phyloP scores from a whole-genome alignment of 2,888 invertebrate species.

The Leptothorax acervorum region DNA sequence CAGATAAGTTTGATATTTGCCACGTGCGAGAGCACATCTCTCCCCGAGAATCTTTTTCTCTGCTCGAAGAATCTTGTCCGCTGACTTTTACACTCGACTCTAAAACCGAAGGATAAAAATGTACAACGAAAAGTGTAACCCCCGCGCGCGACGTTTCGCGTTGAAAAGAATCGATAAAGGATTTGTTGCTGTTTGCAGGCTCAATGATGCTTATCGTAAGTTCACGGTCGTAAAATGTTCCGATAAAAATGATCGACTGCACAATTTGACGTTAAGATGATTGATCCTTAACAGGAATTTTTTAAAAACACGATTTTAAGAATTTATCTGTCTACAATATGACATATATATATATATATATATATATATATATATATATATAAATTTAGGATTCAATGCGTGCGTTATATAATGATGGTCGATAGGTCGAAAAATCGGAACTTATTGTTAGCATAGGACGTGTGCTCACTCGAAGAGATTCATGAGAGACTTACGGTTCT shows the following conservation, averaged over 20 bases:
- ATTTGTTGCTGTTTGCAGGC: constrained; percentile 29
- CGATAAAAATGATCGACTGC: background rate
- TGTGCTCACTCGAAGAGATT: constrained; percentile 41
- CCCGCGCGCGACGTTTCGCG: background rate
- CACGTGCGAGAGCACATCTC: constrained; percentile 52
- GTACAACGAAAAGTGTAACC: constrained; percentile 9
- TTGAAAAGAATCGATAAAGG: constrained; percentile 5
- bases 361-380: too few relatives aligned
- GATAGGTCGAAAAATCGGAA: constrained; percentile 50
- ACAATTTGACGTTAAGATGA: background rate
- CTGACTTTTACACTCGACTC: constrained; percentile 44
- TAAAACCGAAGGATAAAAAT: constrained; percentile 37
- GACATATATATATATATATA: too few relatives aligned
- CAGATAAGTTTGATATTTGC: constrained; percentile 58
- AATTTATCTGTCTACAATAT: background rate
- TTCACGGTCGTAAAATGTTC: background rate
- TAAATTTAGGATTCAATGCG: background rate
- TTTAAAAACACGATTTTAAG: background rate
- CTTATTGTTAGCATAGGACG: constrained; percentile 42
- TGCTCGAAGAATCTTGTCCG: constrained; percentile 28
- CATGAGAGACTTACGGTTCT: constrained; percentile 26
- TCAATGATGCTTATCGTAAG: constrained; percentile 10
- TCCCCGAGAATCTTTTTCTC: constrained; percentile 31
- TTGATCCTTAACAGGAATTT: background rate
- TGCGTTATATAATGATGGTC: background rate